Conservation (phyloP, 2,888 invertebrate genomes). For the Desoria tigrina region DNA sequence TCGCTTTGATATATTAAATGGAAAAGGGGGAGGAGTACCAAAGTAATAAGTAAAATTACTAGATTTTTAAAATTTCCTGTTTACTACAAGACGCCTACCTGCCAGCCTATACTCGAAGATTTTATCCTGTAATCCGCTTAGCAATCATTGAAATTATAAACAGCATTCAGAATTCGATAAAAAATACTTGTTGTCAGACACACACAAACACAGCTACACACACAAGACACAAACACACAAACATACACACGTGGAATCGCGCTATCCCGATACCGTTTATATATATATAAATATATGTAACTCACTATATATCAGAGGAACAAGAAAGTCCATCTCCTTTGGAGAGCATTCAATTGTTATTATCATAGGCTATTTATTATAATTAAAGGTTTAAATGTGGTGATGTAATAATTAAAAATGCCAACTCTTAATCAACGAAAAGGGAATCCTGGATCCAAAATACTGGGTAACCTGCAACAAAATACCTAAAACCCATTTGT, state of each 20-base stretch:
- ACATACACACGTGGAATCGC: neutral
- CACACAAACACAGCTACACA: neutral
- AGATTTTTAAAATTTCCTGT: too few species aligned
- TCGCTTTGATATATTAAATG: too few species aligned
- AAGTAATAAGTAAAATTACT: too few species aligned
- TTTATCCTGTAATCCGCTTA: too few species aligned
- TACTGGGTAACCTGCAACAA: neutral
- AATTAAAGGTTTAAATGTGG: neutral
- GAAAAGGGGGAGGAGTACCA: too few species aligned
- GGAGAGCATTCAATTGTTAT: conserved; percentile 10
- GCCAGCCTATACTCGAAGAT: too few species aligned
- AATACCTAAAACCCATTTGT: conserved; percentile 10
- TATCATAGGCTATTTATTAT: neutral
- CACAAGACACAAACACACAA: neutral
- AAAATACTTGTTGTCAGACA: neutral
- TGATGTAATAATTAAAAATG: conserved; percentile 10
- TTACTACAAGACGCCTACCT: too few species aligned
- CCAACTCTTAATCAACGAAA: conserved; percentile 17
- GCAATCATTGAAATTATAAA: too few species aligned
- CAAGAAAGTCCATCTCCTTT: conserved; percentile 23
- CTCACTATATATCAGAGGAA: conserved; percentile 14
- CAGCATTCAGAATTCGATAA: neutral
- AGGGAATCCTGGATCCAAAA: conserved; percentile 3
- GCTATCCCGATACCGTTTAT: neutral
- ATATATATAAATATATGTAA: neutral